phyloP scores from a whole-genome alignment of 2,113 vertebrate species.

The Sminthopsis crassicaudata region DNA sequence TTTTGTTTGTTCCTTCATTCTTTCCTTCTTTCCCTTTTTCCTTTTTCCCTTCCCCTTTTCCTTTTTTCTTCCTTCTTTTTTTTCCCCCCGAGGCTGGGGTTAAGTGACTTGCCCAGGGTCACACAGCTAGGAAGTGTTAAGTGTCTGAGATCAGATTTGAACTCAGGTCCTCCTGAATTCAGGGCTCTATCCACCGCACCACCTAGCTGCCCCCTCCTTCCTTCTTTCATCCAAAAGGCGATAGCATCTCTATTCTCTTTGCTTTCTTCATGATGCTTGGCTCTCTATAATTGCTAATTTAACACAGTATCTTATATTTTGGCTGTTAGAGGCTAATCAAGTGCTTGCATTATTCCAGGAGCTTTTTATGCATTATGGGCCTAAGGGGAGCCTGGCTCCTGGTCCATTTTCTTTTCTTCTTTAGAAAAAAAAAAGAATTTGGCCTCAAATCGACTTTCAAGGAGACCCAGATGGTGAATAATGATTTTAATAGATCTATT shows the following conservation, averaged over 20 bases:
- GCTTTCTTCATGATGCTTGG: constrained; percentile 39
- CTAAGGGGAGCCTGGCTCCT: constrained; percentile 20
- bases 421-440: constrained; percentile 64
- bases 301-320: constrained; percentile 43
- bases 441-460: constrained; percentile 68
- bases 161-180: too few relatives aligned
- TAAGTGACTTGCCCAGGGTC: too few relatives aligned
- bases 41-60: too few relatives aligned
- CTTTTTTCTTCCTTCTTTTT: too few relatives aligned
- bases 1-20: too few relatives aligned
- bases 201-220: too few relatives aligned
- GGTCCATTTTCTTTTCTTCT: constrained; percentile 53
- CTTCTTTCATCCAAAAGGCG: constrained; percentile 24
- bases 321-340: constrained; percentile 44
- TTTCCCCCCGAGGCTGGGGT: too few relatives aligned
- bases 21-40: too few relatives aligned
- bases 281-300: constrained; percentile 59
- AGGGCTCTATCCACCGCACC: too few relatives aligned
- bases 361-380: background rate
- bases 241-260: constrained; percentile 54
- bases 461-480: constrained; percentile 73
- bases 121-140: too few relatives aligned
- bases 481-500: constrained; percentile 77
- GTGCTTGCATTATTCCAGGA: constrained; percentile 34
- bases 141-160: too few relatives aligned